Conservation (phyloP, 1,140 invertebrate genomes). For the Leptoteleia sp. region DNA sequence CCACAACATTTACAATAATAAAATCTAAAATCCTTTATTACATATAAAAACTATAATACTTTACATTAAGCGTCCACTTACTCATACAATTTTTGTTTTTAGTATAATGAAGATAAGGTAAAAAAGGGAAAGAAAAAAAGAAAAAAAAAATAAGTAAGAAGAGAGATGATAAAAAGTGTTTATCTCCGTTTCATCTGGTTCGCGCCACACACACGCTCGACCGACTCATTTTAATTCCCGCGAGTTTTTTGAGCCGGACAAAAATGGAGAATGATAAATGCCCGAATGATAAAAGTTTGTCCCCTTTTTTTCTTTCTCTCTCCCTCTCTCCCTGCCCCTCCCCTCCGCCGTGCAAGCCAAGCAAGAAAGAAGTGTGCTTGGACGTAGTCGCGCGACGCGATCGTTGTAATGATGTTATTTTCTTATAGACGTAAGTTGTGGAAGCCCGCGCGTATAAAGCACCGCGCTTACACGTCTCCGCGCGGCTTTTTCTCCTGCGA, state of each 20-base stretch:
- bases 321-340: no score
- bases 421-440: conserved; percentile 71
- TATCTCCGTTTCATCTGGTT: conserved; percentile 6
- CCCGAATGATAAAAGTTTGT: conserved; percentile 18
- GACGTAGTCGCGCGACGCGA: conserved; percentile 30
- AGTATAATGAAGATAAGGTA: no score
- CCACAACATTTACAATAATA: no score
- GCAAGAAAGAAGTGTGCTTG: conserved; percentile 31
- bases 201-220: conserved; percentile 14
- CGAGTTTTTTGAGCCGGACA: conserved; percentile 9
- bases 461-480: conserved; percentile 67
- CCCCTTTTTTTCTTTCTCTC: no score
- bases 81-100: no score
- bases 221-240: conserved; percentile 26
- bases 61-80: no score
- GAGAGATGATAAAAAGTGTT: background rate
- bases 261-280: conserved; percentile 21
- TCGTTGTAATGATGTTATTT: conserved; percentile 76
- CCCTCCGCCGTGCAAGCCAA: no score
- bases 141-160: background rate
- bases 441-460: conserved; percentile 59
- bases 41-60: no score
- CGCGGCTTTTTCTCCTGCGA: conserved; percentile 60
- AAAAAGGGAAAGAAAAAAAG: background rate
- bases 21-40: no score